A percentile compares a stretch with the other conserved stretches of the same genome.
Evolutionary conservation across 2,113 vertebrate genomes (phyloP).

Genomic region (Nyctibius bracteatus): DNA sequence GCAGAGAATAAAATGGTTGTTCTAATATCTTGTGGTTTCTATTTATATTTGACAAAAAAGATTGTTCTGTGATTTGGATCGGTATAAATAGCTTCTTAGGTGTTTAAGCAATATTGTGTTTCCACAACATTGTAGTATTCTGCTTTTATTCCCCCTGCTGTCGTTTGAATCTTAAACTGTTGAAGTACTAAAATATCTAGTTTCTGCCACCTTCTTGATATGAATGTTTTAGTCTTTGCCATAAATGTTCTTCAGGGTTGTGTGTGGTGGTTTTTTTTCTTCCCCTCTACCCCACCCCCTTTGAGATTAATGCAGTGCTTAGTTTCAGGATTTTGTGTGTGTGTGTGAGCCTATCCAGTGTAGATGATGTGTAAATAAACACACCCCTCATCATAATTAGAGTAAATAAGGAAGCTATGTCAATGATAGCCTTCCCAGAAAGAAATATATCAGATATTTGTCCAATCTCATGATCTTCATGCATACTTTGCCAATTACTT

Average conservation of each 20-base stretch:
- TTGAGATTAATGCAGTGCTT: background rate
- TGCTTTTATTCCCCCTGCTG: rapidly evolving
- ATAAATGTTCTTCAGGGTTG: background rate
- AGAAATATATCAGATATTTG: background rate
- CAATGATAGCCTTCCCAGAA: background rate
- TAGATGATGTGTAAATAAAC: background rate
- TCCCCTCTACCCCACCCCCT: rapidly evolving
- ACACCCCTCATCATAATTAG: background rate
- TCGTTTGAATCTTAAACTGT: background rate
- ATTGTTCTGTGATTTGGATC: background rate
- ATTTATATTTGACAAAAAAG: background rate
- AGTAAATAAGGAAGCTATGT: background rate
- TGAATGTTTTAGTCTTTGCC: background rate
- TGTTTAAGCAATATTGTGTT: background rate
- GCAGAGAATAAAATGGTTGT: background rate
- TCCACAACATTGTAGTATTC: background rate
- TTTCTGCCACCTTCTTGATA: background rate
- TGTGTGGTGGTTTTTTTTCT: background rate
- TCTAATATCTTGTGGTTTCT: background rate
- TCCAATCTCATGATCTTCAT: background rate
- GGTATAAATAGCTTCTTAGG: background rate
- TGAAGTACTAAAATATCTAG: background rate
- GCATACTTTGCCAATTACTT: background rate
- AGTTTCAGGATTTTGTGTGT: background rate
- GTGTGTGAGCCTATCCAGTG: background rate